These are phyloP conservation scores for Miniopterus natalensis DNA, from an alignment of 2,113 vertebrate species.

Conservation along the genomic window DNA sequence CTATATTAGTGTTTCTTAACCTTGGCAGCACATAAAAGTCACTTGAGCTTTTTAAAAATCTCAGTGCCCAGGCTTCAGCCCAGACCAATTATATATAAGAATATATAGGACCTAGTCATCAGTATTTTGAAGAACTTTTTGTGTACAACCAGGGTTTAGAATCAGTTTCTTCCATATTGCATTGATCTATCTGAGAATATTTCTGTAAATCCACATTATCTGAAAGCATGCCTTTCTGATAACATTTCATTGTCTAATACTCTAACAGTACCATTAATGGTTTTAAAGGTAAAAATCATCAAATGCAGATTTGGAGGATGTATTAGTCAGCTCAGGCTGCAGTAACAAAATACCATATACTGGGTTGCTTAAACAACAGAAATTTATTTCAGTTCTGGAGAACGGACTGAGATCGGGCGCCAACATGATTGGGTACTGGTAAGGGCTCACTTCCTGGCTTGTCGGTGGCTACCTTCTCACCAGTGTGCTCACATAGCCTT, in stretches of 20 bases:
- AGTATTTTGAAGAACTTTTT: neutral
- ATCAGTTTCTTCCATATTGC: neutral
- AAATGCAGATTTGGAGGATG: neutral
- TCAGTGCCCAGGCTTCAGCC: neutral
- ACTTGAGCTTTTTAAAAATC: neutral
- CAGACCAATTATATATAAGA: neutral
- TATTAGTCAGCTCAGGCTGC: neutral
- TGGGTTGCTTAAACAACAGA: neutral
- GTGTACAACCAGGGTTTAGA: neutral
- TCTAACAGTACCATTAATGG: neutral
- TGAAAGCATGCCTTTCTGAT: neutral
- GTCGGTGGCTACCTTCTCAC: neutral
- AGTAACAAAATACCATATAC: neutral
- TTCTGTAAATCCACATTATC: neutral
- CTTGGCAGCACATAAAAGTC: neutral
- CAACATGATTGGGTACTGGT: neutral
- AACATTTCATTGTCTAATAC: neutral
- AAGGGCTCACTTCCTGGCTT: neutral
- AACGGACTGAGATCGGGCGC: neutral
- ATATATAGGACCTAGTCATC: neutral
- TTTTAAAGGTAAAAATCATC: neutral
- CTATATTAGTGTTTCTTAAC: neutral
- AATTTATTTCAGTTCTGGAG: neutral
- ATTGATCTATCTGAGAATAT: neutral
- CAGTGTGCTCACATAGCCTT: neutral